Evolutionary conservation across 1,140 invertebrate genomes (phyloP), one percentile per base, ranked within the genome.

Genomic region (Hycleus cichorii): DNA sequence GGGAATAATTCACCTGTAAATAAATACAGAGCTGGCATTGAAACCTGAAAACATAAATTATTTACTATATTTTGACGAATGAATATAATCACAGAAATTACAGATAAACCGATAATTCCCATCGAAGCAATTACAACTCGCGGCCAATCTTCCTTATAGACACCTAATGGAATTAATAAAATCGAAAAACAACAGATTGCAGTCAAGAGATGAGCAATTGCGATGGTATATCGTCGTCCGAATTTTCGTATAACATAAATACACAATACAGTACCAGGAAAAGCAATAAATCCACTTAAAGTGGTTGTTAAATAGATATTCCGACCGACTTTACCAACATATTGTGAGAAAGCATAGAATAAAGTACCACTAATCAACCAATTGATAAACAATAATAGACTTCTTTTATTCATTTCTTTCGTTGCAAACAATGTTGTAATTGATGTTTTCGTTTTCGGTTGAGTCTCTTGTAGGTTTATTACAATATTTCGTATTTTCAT

Each of bases 341-440:
- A 88, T 68, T 89, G 87, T 0, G 84, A 83, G 4, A 88, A 82
- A 2, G 86, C 86, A 63, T 84, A 89, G 65, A 88, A 83, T 24
- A 84, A 84, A 62, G 88, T 78, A 7, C 87, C 87, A 55, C 81
- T 75, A 32, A 79, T 64, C 7, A 64, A 76, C 87, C 86, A 89
- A 57, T 83, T 81, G 58, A 82, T 80, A 57, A 78, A 82, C 63
- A 88, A 82, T 25, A 78, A 78, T 7, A 89, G 67, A 0, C 86
- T 89, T 59, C 89, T 87, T 10, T 78, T 70, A 6, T 87, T 76
- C 70, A 91, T 75, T 60, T 83, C 83, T 0, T 83, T 83, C 0
- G 84, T 89, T 24, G 78, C 75, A 68, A 90, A 85, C 2, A 91
- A 72, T 58, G 84, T 84, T 0, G 81, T 8, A 43, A 91, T 70